Conservation (phyloP, 2,797 vertebrate species). For the Microctenopoma stevenorrisi region DNA sequence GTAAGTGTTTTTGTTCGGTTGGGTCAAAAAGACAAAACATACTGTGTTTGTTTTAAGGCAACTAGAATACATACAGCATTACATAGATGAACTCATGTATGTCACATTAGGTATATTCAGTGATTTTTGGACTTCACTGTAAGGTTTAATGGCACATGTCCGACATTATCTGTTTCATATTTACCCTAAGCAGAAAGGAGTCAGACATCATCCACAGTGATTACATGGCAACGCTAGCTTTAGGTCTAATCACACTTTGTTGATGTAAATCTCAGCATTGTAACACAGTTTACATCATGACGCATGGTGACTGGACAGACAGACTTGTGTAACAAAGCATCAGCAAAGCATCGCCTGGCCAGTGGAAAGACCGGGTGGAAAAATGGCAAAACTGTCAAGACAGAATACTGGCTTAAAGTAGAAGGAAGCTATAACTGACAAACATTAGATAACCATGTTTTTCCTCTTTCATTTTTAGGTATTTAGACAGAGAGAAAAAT, state of each 20-base stretch:
- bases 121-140: background rate
- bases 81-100: background rate
- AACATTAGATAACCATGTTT: constrained; percentile 70
- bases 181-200: constrained; percentile 3
- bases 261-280: constrained; percentile 34
- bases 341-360: constrained; percentile 46
- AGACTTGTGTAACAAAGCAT: constrained; percentile 57
- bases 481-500: constrained; percentile 28
- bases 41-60: constrained; percentile 3
- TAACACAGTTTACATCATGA: constrained; percentile 55
- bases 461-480: constrained; percentile 42
- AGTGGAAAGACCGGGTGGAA: constrained; percentile 75
- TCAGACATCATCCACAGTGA: constrained; percentile 8
- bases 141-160: constrained; percentile 12
- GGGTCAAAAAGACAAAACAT: no score
- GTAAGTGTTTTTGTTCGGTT: background rate
- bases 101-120: constrained; percentile 11
- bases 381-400: constrained; percentile 59
- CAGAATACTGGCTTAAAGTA: constrained; percentile 54
- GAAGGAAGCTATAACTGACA: constrained; percentile 73
- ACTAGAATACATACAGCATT: background rate
- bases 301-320: constrained; percentile 44
- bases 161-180: constrained; percentile 5
- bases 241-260: constrained; percentile 1
- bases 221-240: constrained; percentile 1